Conservation (phyloP, 2,113 vertebrate species). For the Chlamydotis undulata region DNA sequence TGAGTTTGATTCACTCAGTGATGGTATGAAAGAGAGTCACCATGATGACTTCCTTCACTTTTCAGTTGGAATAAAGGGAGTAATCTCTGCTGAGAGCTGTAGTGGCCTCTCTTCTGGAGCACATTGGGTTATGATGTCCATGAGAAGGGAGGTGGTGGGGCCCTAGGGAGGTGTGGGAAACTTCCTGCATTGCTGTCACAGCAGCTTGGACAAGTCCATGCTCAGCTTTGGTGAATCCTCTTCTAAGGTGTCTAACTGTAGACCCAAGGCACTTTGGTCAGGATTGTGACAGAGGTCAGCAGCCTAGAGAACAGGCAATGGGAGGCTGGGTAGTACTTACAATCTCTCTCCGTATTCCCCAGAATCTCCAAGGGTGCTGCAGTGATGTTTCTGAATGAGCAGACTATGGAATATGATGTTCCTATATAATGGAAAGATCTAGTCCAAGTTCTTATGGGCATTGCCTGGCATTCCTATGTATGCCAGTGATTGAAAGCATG, state of each 20-base stretch:
- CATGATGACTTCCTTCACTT: neutral
- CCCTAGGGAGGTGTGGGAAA: neutral
- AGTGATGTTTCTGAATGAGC: neutral
- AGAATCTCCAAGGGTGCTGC: neutral
- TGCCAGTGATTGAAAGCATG: neutral
- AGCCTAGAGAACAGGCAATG: neutral
- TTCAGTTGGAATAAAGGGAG: neutral
- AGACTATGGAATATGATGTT: neutral
- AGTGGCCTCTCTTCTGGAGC: neutral
- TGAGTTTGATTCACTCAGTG: neutral
- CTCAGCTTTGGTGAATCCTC: neutral
- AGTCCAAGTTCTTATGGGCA: neutral
- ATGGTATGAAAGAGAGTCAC: rapidly evolving
- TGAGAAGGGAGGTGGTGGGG: neutral
- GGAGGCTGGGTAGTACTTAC: neutral
- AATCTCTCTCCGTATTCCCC: neutral
- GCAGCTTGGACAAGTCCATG: neutral
- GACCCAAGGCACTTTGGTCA: neutral
- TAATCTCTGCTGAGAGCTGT: neutral
- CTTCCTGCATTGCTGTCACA: neutral
- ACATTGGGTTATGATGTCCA: neutral
- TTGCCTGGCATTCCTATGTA: neutral
- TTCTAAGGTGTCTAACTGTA: neutral
- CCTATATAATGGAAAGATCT: neutral
- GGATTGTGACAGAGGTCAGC: neutral